These are phyloP conservation scores for Chymomyza costata DNA, from an alignment of 1,140 invertebrate species.

Conservation along the genomic window DNA sequence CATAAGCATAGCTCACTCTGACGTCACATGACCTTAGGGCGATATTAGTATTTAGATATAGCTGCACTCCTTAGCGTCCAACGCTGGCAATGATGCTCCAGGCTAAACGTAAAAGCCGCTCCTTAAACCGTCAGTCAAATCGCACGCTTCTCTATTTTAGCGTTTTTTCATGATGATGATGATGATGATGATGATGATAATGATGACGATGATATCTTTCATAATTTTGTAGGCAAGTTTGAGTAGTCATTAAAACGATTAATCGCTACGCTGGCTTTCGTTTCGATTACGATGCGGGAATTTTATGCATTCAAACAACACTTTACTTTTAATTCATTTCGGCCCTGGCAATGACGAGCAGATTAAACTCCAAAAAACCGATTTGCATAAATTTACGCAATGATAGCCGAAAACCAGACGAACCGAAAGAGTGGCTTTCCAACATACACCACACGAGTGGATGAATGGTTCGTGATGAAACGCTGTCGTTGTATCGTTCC, in stretches of 20 bases:
- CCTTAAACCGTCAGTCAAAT: too few relatives aligned
- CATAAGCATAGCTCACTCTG: too few relatives aligned
- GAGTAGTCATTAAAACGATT: slow-evolving; percentile 69
- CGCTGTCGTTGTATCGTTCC: slow-evolving; percentile 35
- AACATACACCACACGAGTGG: too few relatives aligned
- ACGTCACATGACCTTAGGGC: too few relatives aligned
- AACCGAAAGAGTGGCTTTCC: neutral
- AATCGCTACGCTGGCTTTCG: slow-evolving; percentile 46
- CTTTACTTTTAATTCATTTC: slow-evolving; percentile 55
- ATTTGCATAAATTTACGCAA: slow-evolving; percentile 68
- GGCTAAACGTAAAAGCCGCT: too few relatives aligned
- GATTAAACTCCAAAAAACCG: slow-evolving; percentile 31
- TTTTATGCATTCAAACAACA: slow-evolving; percentile 32
- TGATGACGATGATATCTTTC: too few relatives aligned
- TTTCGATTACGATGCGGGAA: slow-evolving; percentile 45
- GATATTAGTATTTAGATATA: too few relatives aligned
- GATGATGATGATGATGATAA: too few relatives aligned
- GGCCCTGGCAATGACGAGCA: neutral
- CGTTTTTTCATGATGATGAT: too few relatives aligned
- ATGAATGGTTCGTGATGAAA: slow-evolving; percentile 41
- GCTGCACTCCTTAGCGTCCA: too few relatives aligned
- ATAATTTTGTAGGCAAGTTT: slow-evolving; percentile 66
- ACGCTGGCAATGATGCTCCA: too few relatives aligned
- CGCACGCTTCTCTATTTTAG: too few relatives aligned
- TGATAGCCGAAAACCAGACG: slow-evolving; percentile 36